Percentiles rank a stretch among this genome's conserved stretches.
These are phyloP conservation scores for Athene cunicularia DNA, from an alignment of 2,113 vertebrate species.

Conservation along the genomic window DNA sequence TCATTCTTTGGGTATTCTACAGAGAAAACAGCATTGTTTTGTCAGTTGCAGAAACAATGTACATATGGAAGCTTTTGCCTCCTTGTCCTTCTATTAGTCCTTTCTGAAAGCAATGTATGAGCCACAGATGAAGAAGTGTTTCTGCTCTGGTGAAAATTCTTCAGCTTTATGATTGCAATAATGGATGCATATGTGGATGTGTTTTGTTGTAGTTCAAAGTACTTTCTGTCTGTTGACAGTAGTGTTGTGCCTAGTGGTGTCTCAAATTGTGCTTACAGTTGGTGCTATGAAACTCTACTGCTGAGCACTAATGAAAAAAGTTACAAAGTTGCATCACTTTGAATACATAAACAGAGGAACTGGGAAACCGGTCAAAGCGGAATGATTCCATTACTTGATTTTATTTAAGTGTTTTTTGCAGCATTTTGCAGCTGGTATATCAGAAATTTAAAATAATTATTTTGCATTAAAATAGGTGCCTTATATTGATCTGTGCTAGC, in stretches of 20 bases:
- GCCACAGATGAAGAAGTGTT: background rate
- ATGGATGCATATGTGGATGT: background rate
- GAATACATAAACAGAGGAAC: background rate
- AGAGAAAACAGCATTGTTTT: background rate
- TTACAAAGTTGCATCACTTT: background rate
- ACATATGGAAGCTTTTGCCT: background rate
- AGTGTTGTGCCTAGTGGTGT: background rate
- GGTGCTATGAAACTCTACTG: background rate
- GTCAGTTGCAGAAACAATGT: background rate
- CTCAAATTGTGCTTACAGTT: background rate
- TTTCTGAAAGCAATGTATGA: background rate
- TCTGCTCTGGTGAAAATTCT: background rate
- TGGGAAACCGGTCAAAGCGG: background rate
- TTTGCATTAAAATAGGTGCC: background rate
- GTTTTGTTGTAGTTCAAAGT: background rate
- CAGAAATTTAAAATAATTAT: background rate
- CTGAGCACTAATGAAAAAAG: background rate
- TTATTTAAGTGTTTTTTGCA: background rate
- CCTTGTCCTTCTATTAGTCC: background rate
- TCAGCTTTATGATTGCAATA: background rate
- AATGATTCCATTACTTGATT: background rate
- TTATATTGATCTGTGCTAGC: background rate
- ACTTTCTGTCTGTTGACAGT: background rate
- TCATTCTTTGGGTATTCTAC: background rate
- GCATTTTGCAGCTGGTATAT: background rate